These are phyloP conservation scores for Microcebus tavaratra DNA, from an alignment of 2,113 vertebrate species.

Conservation along the genomic window DNA sequence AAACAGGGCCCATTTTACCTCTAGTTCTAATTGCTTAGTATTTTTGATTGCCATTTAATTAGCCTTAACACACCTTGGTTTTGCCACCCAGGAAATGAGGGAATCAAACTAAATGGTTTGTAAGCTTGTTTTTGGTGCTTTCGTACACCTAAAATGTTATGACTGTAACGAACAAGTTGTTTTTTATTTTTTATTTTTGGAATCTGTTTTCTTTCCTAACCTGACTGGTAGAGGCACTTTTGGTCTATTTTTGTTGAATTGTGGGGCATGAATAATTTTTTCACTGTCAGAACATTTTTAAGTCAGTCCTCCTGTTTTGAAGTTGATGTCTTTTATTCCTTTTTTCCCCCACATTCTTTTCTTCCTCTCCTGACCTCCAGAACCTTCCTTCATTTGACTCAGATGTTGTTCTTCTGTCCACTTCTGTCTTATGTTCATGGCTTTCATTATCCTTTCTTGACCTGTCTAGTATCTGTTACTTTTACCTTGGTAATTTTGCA, in stretches of 20 bases:
- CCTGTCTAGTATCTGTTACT: neutral
- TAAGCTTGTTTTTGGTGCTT: neutral
- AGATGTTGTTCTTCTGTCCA: neutral
- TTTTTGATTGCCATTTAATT: neutral
- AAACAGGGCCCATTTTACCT: neutral
- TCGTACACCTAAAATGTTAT: neutral
- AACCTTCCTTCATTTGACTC: neutral
- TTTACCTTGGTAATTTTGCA: neutral
- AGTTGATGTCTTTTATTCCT: neutral
- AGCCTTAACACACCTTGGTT: neutral
- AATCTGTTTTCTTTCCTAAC: neutral
- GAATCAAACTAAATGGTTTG: neutral
- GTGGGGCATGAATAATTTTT: neutral
- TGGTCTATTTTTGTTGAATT: neutral
- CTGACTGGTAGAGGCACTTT: neutral
- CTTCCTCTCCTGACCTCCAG: neutral
- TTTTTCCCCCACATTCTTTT: neutral
- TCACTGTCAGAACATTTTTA: neutral
- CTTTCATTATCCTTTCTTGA: neutral
- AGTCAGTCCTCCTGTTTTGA: conserved; percentile 6
- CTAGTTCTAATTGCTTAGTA: neutral
- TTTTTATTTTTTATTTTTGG: neutral
- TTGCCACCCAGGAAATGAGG: neutral
- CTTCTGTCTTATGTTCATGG: neutral
- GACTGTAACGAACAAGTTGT: neutral